Percentiles rank a stretch among this genome's conserved stretches.
phyloP scores from a whole-genome alignment of 2,888 invertebrate species.

The Hofmannophila pseudospretella region DNA sequence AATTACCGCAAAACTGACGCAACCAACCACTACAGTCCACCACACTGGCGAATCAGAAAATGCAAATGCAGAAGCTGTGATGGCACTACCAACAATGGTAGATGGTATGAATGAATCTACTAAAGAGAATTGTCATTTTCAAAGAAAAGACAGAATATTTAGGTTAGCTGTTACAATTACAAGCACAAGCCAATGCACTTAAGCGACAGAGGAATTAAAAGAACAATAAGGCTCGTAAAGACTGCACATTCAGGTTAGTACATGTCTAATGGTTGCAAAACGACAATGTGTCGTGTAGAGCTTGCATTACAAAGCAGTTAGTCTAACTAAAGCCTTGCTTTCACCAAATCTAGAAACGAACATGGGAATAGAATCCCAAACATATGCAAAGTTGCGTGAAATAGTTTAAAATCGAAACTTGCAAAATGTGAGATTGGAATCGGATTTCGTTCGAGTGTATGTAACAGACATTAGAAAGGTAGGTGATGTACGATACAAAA shows the following conservation, averaged over 20 bases:
- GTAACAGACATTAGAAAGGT: conserved; percentile 2
- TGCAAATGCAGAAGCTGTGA: conserved; percentile 2
- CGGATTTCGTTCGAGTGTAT: not conserved
- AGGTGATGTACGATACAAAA: conserved; percentile 23
- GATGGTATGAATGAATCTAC: not conserved
- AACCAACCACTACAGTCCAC: conserved; percentile 44
- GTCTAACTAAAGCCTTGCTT: conserved; percentile 46
- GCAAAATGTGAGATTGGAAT: not conserved
- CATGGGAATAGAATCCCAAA: not conserved
- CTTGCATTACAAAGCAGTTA: conserved; percentile 44
- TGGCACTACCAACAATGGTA: not conserved
- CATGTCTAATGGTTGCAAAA: conserved; percentile 26
- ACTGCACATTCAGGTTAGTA: conserved; percentile 10
- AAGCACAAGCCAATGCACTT: not conserved
- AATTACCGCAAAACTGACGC: conserved; percentile 70
- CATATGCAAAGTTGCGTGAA: not conserved
- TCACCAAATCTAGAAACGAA: conserved; percentile 38
- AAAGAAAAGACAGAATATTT: not conserved
- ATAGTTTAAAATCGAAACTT: not conserved
- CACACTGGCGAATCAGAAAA: conserved; percentile 19
- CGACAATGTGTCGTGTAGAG: conserved; percentile 40
- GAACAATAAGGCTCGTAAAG: conserved; percentile 2
- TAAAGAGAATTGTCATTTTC: too few species aligned
- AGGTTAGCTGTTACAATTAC: not conserved
- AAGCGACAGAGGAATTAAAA: not conserved